Evolutionary conservation across 2,797 vertebrate species (phyloP).

Genomic region (Psittacula derbiana): DNA sequence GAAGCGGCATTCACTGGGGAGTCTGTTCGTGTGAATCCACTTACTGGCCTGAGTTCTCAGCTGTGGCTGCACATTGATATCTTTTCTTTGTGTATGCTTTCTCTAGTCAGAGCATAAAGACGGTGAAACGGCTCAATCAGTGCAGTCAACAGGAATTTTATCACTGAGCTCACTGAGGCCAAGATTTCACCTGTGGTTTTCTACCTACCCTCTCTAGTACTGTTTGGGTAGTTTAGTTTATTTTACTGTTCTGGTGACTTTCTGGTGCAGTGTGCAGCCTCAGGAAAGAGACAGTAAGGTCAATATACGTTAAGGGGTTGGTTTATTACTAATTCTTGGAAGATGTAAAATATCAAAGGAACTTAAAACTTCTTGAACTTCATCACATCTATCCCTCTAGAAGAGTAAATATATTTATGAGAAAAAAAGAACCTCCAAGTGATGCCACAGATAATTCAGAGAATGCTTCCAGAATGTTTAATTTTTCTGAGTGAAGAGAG

Average conservation of each 20-base stretch:
- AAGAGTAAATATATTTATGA: not conserved
- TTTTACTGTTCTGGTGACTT: not conserved
- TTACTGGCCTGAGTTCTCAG: not conserved
- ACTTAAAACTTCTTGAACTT: not conserved
- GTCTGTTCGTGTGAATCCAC: not conserved
- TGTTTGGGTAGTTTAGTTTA: not conserved
- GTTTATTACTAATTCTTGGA: not conserved
- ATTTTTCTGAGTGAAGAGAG: not conserved
- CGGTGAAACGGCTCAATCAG: not conserved
- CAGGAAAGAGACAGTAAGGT: not conserved
- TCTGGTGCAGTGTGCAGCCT: not conserved
- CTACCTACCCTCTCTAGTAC: not conserved
- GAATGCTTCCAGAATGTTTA: not conserved
- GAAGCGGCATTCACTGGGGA: not conserved
- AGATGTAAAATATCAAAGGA: not conserved
- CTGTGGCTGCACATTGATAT: not conserved
- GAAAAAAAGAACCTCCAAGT: not conserved
- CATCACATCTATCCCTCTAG: not conserved
- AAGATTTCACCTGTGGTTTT: not conserved
- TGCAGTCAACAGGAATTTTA: not conserved
- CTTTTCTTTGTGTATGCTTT: not conserved
- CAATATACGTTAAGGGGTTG: not conserved
- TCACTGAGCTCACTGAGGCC: not conserved
- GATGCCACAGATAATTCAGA: not conserved
- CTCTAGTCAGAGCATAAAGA: slow-evolving; percentile 10